phyloP scores from a whole-genome alignment of 1,140 invertebrate species.

The Triops cancriformis region DNA sequence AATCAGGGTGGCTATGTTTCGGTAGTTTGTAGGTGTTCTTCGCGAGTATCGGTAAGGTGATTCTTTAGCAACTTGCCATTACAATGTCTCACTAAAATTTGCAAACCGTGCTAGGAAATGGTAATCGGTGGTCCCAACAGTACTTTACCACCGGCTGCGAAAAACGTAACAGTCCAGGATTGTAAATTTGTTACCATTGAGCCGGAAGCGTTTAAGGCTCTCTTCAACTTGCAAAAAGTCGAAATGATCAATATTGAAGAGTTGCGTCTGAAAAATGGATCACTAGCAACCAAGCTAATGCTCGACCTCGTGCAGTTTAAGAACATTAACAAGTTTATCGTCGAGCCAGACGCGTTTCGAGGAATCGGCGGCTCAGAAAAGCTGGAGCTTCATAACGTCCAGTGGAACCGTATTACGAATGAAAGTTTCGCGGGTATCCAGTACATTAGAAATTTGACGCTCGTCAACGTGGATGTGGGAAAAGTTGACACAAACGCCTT shows the following conservation, averaged over 20 bases:
- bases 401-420: background rate
- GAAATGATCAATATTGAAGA: background rate
- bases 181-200: background rate
- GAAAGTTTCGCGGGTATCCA: background rate
- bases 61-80: background rate
- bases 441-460: background rate
- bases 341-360: background rate
- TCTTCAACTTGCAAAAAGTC: background rate
- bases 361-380: background rate
- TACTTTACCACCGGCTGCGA: background rate
- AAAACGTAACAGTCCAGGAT: background rate
- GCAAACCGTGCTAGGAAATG: background rate
- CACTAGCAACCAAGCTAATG: background rate
- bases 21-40: background rate
- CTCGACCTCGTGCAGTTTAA: background rate
- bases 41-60: background rate
- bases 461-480: background rate
- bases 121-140: background rate
- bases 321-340: slow-evolving; percentile 9
- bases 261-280: background rate
- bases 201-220: background rate
- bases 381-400: slow-evolving; percentile 14
- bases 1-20: background rate
- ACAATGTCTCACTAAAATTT: background rate
- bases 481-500: background rate